Evolutionary conservation across 2,888 invertebrate genomes (phyloP), one percentile per base, ranked within the genome.

Genomic region (Oxycera nigricornis): DNA sequence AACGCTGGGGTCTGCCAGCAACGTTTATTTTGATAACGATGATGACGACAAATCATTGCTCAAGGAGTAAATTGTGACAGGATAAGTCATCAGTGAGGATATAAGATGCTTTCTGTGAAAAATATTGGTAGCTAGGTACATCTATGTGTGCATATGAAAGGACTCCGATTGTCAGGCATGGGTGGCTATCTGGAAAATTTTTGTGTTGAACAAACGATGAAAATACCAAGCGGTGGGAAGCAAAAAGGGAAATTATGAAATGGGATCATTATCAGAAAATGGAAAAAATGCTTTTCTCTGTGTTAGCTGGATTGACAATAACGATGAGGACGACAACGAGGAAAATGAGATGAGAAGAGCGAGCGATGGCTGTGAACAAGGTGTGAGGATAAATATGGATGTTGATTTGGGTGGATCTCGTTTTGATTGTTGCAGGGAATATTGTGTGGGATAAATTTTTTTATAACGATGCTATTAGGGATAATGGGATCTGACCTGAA

Each of bases 231-330:
- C n/a, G 20, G 1, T 26, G 35, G 35, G 6, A 55, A 28, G 26
- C 39, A 28, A n/a, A 39, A 7, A 61, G 41, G 57, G 70, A 73
- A 68, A 68, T 39, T 61, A 67, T 57, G 67, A 73, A 75, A 75
- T 75, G 75, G 75, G 75, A 75, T 75, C 75, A 75, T 75, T 73
- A 75, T 75, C 75, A 73, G 75, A 75, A 75, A 73, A 75, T 73
- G 70, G 62, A 70, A 73, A 72, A 75, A 75, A 67, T 75, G 41
- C 73, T 65, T 70, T 73, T 75, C 62, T 73, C 70, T 31, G 59
- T 52, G 52, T 70, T 70, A 30, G 68, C 65, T 39, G 65, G 35
- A 65, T 65, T 65, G 65, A 65, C 41, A 30, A 65, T 65, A 65
- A 41, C 41, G 65, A 24, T 17, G 50, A 7, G 4, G 24, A 55